Percentiles rank a stretch among this genome's conserved stretches.
These are phyloP conservation scores for Hestina assimilis DNA, from an alignment of 1,140 invertebrate genomes.

Conservation along the genomic window DNA sequence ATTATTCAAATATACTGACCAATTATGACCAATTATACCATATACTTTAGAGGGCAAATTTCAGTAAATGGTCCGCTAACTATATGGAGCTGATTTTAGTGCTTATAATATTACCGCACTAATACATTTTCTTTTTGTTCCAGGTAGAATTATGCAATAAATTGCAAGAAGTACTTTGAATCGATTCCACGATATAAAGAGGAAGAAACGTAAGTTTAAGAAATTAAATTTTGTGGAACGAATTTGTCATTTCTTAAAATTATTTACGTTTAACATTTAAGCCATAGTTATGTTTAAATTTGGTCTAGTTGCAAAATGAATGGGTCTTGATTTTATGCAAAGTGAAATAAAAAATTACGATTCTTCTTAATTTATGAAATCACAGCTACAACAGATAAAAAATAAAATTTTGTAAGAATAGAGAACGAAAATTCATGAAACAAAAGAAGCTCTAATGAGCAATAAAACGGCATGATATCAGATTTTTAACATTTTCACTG, in stretches of 20 bases:
- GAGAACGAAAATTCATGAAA: constrained; percentile 1
- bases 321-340: too few relatives aligned
- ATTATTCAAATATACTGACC: too few relatives aligned
- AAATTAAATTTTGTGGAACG: constrained; percentile 41
- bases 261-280: background rate
- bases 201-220: constrained; percentile 69
- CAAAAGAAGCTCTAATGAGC: constrained; percentile 42
- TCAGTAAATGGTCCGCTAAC: too few relatives aligned
- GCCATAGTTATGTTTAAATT: background rate
- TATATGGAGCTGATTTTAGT: too few relatives aligned
- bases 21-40: too few relatives aligned
- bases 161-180: constrained; percentile 69
- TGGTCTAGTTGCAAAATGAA: constrained; percentile 13
- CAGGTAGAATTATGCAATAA: constrained; percentile 78
- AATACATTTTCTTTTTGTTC: constrained; percentile 76
- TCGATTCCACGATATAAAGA: constrained; percentile 44
- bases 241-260: constrained; percentile 9
- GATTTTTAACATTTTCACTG: constrained; percentile 59
- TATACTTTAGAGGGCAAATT: too few relatives aligned
- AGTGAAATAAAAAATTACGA: too few relatives aligned
- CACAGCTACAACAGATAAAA: background rate
- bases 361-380: background rate
- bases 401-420: background rate
- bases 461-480: constrained; percentile 55
- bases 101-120: constrained; percentile 33